Evolutionary conservation across 2,797 vertebrate genomes (phyloP), one percentile per base, ranked within the genome.

Genomic region (Semaprochilodus insignis): DNA sequence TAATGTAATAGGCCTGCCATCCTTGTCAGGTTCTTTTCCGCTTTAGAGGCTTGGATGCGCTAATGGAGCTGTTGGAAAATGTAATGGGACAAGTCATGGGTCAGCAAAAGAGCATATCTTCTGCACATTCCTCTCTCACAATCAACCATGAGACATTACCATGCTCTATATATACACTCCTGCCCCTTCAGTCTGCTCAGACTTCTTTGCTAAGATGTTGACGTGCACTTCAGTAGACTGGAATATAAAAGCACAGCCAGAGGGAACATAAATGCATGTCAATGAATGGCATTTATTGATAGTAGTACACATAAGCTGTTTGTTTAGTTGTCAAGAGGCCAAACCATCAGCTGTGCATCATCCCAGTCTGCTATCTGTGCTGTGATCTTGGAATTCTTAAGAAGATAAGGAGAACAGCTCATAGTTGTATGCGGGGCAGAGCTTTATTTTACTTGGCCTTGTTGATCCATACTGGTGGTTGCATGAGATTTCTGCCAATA

Each of bases 41-140:
- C 81, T 67, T 67, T 55, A 55, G 74, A 84, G 81, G 78, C 71
- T 82, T 72, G 59, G 80, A 78, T 81, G 76, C 81, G 81, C 78
- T 83, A 83, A 86, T 88, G 82, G 73, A 84, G 85, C 75, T 83
- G 85, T 83, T 85, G 85, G 87, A 85, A 86, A 85, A 85, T 86
- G 85, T 81, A 80, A 85, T 88, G 74, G 78, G 83, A 88, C 82
- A 76, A 83, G 82, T 69, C 65, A 78, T 44, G 40, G 85, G 71
- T 86, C 79, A 83, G 81, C 36, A 17, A 80, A 59, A 60, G 67
- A 81, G 66, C 75, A 52, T 77, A 69, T 85, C 71, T 83, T 69
- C 78, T 72, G 54, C 71, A 74, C 85, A 85, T 88, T 86, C 81
- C 81, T 86, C 62, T 54, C 74, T 83, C 72, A 85, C 55, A 63